These are phyloP conservation scores for Gobio gobio DNA, from an alignment of 2,113 vertebrate species.

Conservation along the genomic window DNA sequence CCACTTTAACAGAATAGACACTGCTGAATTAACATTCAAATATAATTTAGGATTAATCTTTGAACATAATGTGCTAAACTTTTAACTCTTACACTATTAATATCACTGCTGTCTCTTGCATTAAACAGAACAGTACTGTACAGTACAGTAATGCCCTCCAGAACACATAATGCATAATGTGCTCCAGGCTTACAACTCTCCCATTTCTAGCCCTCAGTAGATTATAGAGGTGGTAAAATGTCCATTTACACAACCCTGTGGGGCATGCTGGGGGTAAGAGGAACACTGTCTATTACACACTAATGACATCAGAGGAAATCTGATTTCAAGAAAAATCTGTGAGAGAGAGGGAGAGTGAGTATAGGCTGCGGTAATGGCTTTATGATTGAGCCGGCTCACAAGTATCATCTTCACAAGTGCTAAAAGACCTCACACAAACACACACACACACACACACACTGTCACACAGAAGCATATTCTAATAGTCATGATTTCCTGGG, in stretches of 20 bases:
- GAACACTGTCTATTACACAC: constrained; percentile 48
- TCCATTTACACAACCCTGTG: constrained; percentile 40
- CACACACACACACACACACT: constrained; percentile 14
- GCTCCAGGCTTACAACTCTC: constrained; percentile 12
- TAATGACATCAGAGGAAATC: constrained; percentile 61
- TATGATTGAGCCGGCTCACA: constrained; percentile 50
- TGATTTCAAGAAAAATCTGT: constrained; percentile 57
- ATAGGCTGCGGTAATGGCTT: constrained; percentile 53
- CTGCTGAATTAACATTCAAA: too few species aligned
- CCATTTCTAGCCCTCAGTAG: constrained; percentile 23
- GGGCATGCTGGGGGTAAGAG: constrained; percentile 47
- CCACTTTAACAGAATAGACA: too few species aligned
- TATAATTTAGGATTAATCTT: too few species aligned
- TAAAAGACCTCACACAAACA: constrained; percentile 41
- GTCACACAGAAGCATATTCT: neutral
- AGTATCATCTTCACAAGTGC: constrained; percentile 37
- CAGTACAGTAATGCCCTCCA: constrained; percentile 32
- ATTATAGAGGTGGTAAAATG: constrained; percentile 55
- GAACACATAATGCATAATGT: neutral
- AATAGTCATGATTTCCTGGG: neutral
- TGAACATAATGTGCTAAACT: too few species aligned
- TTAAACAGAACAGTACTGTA: constrained; percentile 10
- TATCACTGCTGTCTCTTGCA: neutral
- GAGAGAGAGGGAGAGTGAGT: constrained; percentile 34
- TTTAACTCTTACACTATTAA: neutral